Conservation (phyloP, 2,797 vertebrate species). For the Eulemur rubriventer region DNA sequence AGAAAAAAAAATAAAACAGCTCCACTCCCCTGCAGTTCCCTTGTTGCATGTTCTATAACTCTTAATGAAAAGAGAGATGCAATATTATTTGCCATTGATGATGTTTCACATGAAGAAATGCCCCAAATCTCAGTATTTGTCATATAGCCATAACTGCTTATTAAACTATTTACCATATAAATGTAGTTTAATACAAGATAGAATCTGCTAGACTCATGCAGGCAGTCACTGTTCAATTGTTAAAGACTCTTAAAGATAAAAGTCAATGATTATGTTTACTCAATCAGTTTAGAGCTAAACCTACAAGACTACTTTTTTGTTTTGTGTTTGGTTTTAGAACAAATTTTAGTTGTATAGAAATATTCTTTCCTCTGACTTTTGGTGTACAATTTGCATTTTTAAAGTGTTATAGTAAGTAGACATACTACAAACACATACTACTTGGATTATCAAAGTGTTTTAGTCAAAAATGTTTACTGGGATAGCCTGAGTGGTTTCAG, state of each 20-base stretch:
- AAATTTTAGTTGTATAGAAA: background rate
- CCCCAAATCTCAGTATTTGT: background rate
- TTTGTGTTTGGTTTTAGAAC: background rate
- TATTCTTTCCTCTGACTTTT: background rate
- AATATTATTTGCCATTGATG: background rate
- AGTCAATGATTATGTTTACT: background rate
- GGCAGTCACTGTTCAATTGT: background rate
- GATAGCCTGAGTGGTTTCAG: background rate
- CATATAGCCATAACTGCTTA: background rate
- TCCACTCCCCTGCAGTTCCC: background rate
- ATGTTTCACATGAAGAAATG: background rate
- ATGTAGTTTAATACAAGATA: background rate
- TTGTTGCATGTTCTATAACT: background rate
- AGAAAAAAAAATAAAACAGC: background rate
- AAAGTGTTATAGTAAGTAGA: background rate
- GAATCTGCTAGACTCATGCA: background rate
- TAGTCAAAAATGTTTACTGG: background rate
- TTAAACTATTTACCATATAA: background rate
- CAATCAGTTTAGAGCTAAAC: background rate
- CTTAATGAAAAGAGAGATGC: constrained; percentile 32
- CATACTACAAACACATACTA: background rate
- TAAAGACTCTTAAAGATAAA: background rate
- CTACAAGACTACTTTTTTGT: background rate
- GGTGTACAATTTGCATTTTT: background rate
- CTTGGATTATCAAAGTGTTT: background rate